These are phyloP conservation scores for Linnaemya tessellans DNA, from an alignment of 2,888 invertebrate species.

Conservation along the genomic window DNA sequence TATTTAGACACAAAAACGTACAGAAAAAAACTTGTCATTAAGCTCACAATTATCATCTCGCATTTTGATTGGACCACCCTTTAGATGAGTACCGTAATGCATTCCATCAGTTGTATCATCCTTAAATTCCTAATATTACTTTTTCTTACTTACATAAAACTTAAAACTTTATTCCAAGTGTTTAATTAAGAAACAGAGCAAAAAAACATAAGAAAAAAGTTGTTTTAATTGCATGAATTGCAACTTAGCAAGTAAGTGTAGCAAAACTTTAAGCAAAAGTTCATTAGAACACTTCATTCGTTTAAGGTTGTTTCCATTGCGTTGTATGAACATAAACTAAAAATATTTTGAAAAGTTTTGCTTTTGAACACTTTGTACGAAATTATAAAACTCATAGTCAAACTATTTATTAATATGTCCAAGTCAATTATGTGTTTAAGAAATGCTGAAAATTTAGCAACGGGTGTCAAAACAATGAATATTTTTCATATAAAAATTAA, in stretches of 20 bases:
- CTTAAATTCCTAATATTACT: neutral
- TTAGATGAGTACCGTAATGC: too few species aligned
- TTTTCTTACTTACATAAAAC: neutral
- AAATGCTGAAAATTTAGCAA: conserved; percentile 30
- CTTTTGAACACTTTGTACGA: conserved; percentile 42
- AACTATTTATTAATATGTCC: conserved; percentile 54
- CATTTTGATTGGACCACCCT: too few species aligned
- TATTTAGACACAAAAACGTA: too few species aligned
- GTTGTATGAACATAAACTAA: conserved; percentile 1
- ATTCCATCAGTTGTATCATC: neutral
- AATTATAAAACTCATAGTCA: conserved; percentile 60
- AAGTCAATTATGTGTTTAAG: conserved; percentile 39
- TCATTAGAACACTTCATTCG: conserved; percentile 37
- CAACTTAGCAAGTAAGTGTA: conserved; percentile 63
- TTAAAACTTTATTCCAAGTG: conserved; percentile 20
- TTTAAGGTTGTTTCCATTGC: conserved; percentile 1
- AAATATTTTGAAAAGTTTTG: conserved; percentile 53
- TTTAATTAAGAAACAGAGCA: conserved; percentile 62
- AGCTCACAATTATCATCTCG: too few species aligned
- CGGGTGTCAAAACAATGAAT: conserved; percentile 37
- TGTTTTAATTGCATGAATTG: conserved; percentile 65
- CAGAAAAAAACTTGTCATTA: too few species aligned
- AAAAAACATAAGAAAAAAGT: conserved; percentile 11
- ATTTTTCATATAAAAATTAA: neutral
- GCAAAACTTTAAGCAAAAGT: conserved; percentile 50